Conservation (phyloP, 2,888 invertebrate genomes). For the Drosophila subsilvestris region DNA sequence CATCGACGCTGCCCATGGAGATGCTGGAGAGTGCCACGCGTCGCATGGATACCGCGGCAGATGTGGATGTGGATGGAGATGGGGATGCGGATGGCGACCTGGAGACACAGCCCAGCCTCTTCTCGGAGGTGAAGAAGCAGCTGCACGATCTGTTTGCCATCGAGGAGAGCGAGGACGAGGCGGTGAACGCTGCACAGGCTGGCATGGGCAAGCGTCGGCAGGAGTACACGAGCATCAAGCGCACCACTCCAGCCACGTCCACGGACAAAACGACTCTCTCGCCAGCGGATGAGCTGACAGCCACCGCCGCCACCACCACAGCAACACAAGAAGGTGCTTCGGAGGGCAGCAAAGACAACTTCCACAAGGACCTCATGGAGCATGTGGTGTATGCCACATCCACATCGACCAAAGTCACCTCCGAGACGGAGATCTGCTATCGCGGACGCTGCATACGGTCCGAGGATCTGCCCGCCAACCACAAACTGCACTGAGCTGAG, state of each 20-base stretch:
- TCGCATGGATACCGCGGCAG: conserved; percentile 71
- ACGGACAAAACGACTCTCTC: conserved; percentile 59
- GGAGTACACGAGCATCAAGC: conserved; percentile 82
- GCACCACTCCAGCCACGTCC: conserved; percentile 73
- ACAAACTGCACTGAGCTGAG: conserved; percentile 81
- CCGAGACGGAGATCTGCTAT: conserved; percentile 95
- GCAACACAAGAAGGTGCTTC: conserved; percentile 43
- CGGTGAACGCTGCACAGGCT: conserved; percentile 72
- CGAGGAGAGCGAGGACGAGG: conserved; percentile 78
- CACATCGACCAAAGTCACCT: conserved; percentile 90
- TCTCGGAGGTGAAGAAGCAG: conserved; percentile 83
- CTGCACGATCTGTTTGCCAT: conserved; percentile 82
- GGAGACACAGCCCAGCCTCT: conserved; percentile 83
- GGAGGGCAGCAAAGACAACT: conserved; percentile 64
- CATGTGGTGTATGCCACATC: conserved; percentile 87
- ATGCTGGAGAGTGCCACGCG: conserved; percentile 78
- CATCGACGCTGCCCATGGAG: conserved; percentile 57
- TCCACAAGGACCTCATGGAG: conserved; percentile 83
- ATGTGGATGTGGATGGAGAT: conserved; percentile 57
- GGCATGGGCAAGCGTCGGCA: conserved; percentile 80
- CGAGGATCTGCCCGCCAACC: conserved; percentile 82
- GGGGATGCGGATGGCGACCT: conserved; percentile 57
- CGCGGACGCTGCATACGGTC: conserved; percentile 93
- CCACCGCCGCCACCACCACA: conserved; percentile 56
- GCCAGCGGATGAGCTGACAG: conserved; percentile 17